phyloP scores from a whole-genome alignment of 2,797 vertebrate genomes.

The Sphenopsis melanotis region DNA sequence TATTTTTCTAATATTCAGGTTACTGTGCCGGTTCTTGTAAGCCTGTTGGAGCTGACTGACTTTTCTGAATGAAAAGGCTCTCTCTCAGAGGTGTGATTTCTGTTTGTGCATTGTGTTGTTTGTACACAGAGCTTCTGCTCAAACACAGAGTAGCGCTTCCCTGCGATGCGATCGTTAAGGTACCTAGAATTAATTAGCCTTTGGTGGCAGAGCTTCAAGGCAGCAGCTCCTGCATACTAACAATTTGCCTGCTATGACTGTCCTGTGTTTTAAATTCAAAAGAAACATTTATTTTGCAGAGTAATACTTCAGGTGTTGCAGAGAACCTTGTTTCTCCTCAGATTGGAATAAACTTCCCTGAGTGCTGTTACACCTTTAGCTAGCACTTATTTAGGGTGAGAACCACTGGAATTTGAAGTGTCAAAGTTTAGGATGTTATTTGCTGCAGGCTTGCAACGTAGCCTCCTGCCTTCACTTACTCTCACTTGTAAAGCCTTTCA shows the following conservation, averaged over 20 bases:
- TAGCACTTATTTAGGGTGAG: not conserved
- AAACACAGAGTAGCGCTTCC: not conserved
- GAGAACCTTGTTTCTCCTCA: not conserved
- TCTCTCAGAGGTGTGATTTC: conserved; percentile 5
- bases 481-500: not conserved
- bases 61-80: conserved; percentile 55
- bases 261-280: not conserved
- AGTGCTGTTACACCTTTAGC: not conserved
- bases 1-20: not conserved
- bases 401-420: not conserved
- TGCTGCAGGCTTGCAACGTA: not conserved
- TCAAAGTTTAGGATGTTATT: not conserved
- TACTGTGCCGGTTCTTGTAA: not conserved
- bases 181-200: conserved; percentile 44
- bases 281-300: not conserved
- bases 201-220: conserved; percentile 35
- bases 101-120: conserved; percentile 3
- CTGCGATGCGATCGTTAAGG: not conserved
- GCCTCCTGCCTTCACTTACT: not conserved
- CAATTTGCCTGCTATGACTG: not conserved
- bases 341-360: not conserved
- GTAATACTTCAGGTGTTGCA: not conserved
- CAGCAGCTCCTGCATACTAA: conserved; percentile 19
- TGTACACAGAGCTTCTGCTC: conserved; percentile 22
- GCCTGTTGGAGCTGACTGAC: not conserved